Evolutionary conservation across 2,113 vertebrate species (phyloP).

Genomic region (Hippoglossus stenolepis): DNA sequence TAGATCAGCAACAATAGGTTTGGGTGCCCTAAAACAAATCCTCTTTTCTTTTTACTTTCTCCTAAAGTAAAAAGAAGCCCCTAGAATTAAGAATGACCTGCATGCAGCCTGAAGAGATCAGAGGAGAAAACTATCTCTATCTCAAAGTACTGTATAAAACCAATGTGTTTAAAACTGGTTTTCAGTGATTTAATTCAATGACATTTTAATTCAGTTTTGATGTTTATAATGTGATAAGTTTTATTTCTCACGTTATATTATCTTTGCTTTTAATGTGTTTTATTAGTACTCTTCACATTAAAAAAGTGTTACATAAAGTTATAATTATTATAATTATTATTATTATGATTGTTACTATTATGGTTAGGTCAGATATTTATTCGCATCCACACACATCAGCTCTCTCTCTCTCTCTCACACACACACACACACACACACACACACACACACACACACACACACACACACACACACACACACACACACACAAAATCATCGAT

Average conservation of each 20-base stretch:
- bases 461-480: constrained; percentile 1
- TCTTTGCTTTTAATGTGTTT: no score
- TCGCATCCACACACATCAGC: background rate
- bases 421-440: background rate
- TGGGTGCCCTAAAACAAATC: no score
- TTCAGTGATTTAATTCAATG: background rate
- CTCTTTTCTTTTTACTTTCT: no score
- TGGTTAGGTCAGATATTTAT: background rate
- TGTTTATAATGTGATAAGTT: background rate
- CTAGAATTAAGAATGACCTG: background rate
- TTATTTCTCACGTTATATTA: background rate
- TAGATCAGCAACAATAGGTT: no score
- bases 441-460: constrained; percentile 5
- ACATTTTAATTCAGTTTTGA: background rate
- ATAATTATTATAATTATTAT: background rate
- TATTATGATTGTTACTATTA: background rate
- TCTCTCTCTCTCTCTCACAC: background rate
- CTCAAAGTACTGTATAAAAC: background rate
- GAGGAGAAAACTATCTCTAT: background rate
- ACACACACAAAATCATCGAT: background rate
- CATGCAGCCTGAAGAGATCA: background rate
- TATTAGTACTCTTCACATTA: background rate
- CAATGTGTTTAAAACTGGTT: background rate
- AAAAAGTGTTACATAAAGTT: background rate
- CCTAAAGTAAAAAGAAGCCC: no score